Evolutionary conservation across 2,888 invertebrate species (phyloP), one percentile per base, ranked within the genome.

Genomic region (Ophonus ardosiacus): DNA sequence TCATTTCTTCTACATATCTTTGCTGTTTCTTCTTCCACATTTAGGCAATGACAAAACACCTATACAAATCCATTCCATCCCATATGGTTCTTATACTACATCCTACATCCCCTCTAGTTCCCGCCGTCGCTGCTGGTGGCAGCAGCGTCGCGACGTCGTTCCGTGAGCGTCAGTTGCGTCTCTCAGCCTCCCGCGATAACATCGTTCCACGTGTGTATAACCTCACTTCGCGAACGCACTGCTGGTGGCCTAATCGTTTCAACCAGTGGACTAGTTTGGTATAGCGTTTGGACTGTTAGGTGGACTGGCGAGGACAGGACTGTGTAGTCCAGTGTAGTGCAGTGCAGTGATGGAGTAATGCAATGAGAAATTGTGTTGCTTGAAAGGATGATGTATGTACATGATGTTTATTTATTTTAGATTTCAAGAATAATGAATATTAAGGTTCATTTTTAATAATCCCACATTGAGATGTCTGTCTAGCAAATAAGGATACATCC

Each of bases 91-190:
- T 51, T 8, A 10, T 2, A 74, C 24, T 7, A 7, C 6, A 59
- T 7, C 59, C 59, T 15, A 4, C 59, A 59, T 59, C 59, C 63
- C 40, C 51, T 65, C 51, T 84, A 84, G 84, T 84, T 78, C 51
- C 31, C 31, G 84, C 7, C 24, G 61, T 21, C 21, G 74, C 78
- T 24, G 84, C 21, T 65, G 84, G 63, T 78, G 51, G 78, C 84
- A 63, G 78, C 56, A 13, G 17, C 61, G 38, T 40, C 63, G 65
- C 24, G 38, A 8, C 74, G 63, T 18, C 74, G 18, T 31, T 38
- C 78, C 15, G 21, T 31, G 43, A 51, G 84, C 84, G 24, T 78
- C 84, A 84, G 84, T 84, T 21, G 78, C 61, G 15, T 43, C 43
- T 61, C 15, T 61, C 59, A 63, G 15, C 63, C 63, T 43, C 31